Conservation (phyloP, 2,888 invertebrate species). For the Drosophila multiciliata region DNA sequence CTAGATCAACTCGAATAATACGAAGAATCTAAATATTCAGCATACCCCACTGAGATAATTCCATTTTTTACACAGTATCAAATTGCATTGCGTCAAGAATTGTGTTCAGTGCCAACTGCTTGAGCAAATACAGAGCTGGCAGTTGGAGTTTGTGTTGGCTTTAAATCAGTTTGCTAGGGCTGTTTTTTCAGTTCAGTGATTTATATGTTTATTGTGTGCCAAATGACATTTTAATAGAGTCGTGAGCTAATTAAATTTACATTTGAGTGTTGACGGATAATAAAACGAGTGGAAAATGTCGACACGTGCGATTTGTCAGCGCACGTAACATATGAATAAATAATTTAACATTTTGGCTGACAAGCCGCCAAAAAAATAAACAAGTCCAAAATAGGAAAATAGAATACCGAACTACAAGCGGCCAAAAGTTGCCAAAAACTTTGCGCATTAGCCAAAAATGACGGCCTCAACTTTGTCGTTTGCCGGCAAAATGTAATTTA, state of each 20-base stretch:
- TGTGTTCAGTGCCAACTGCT: slow-evolving; percentile 20
- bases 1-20: too few species aligned
- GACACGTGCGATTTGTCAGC: slow-evolving; percentile 55
- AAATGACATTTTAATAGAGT: slow-evolving; percentile 71
- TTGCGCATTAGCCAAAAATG: slow-evolving; percentile 73
- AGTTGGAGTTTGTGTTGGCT: slow-evolving; percentile 46
- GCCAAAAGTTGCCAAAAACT: slow-evolving; percentile 57
- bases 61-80: slow-evolving; percentile 13
- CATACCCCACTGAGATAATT: not conserved
- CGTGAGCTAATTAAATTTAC: slow-evolving; percentile 70
- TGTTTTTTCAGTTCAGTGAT: slow-evolving; percentile 46
- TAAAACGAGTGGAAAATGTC: slow-evolving; percentile 43
- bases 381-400: slow-evolving; percentile 12
- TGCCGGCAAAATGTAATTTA: slow-evolving; percentile 74
- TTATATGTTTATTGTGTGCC: slow-evolving; percentile 43
- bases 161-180: slow-evolving; percentile 16
- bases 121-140: slow-evolving; percentile 47
- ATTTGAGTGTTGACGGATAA: slow-evolving; percentile 60
- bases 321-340: slow-evolving; percentile 79
- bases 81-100: slow-evolving; percentile 30
- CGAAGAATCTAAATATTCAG: not conserved
- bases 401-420: slow-evolving; percentile 30
- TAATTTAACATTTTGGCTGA: slow-evolving; percentile 61
- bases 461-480: slow-evolving; percentile 69
- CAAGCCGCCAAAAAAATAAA: slow-evolving; percentile 33